Evolutionary conservation across 2,888 invertebrate genomes (phyloP).

Genomic region (Mimachlamys varia): DNA sequence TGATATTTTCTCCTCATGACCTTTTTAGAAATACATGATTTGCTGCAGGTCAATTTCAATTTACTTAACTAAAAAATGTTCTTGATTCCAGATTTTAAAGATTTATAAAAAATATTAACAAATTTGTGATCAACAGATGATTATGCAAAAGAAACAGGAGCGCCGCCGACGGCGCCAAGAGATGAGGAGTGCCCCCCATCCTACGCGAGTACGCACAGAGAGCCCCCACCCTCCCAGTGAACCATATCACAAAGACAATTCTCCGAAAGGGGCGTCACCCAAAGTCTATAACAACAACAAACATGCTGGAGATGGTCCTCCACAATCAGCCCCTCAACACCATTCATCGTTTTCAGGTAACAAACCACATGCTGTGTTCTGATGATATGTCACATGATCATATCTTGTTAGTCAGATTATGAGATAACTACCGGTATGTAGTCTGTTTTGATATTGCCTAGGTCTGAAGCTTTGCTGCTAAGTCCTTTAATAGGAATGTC

Average conservation of each 20-base stretch:
- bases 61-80: no score
- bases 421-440: neutral
- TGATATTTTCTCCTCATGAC: no score
- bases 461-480: no score
- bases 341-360: constrained; percentile 70
- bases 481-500: no score
- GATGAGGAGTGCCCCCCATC: constrained; percentile 62
- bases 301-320: constrained; percentile 57
- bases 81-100: no score
- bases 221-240: constrained; percentile 63
- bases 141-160: constrained; percentile 79
- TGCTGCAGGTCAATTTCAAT: no score
- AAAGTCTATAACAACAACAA: constrained; percentile 53
- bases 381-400: neutral
- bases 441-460: no score
- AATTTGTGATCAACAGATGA: constrained; percentile 71
- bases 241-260: constrained; percentile 64
- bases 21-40: no score
- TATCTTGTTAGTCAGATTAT: no score
- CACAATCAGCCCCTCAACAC: constrained; percentile 62
- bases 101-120: no score
- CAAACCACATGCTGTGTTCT: neutral
- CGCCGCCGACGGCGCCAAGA: constrained; percentile 74
- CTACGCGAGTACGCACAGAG: constrained; percentile 48
- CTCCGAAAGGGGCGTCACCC: constrained; percentile 47